Conservation (phyloP, 2,888 invertebrate species). For the Protodeltote pygarga region DNA sequence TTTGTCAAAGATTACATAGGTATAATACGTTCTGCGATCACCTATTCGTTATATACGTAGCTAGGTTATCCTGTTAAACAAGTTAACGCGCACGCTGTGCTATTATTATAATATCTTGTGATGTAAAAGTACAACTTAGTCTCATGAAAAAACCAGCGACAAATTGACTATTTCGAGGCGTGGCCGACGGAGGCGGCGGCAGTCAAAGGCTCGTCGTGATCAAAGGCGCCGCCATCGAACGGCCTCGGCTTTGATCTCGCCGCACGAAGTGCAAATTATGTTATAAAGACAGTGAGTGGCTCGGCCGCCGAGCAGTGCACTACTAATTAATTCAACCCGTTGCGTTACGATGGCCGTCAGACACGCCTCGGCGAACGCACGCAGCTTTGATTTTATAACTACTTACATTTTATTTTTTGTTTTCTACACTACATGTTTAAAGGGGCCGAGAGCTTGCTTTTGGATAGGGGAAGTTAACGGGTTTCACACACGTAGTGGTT, state of each 20-base stretch:
- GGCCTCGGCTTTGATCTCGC: slow-evolving; percentile 83
- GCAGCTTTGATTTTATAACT: slow-evolving; percentile 34
- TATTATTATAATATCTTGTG: slow-evolving; percentile 7
- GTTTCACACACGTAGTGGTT: slow-evolving; percentile 12
- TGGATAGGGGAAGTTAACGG: slow-evolving; percentile 23
- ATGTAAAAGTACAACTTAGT: slow-evolving; percentile 41
- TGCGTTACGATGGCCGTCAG: slow-evolving; percentile 51
- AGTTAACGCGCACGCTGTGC: no score
- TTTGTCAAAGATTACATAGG: neutral
- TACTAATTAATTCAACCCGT: slow-evolving; percentile 83
- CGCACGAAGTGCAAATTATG: slow-evolving; percentile 87
- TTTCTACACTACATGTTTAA: slow-evolving; percentile 24
- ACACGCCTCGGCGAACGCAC: slow-evolving; percentile 37
- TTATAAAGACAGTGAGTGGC: slow-evolving; percentile 86
- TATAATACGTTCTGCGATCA: neutral
- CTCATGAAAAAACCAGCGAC: slow-evolving; percentile 74
- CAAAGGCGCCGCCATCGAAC: slow-evolving; percentile 84
- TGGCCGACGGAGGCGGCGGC: slow-evolving; percentile 81
- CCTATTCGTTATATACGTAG: neutral
- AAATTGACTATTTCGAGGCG: slow-evolving; percentile 85
- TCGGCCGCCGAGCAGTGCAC: slow-evolving; percentile 74
- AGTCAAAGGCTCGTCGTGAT: slow-evolving; percentile 83
- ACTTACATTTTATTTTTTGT: slow-evolving; percentile 30
- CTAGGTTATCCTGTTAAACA: no score
- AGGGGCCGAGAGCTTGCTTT: slow-evolving; percentile 22